Evolutionary conservation across 1,140 invertebrate genomes (phyloP), one percentile per base, ranked within the genome.

Genomic region (Temnothorax longispinosus): DNA sequence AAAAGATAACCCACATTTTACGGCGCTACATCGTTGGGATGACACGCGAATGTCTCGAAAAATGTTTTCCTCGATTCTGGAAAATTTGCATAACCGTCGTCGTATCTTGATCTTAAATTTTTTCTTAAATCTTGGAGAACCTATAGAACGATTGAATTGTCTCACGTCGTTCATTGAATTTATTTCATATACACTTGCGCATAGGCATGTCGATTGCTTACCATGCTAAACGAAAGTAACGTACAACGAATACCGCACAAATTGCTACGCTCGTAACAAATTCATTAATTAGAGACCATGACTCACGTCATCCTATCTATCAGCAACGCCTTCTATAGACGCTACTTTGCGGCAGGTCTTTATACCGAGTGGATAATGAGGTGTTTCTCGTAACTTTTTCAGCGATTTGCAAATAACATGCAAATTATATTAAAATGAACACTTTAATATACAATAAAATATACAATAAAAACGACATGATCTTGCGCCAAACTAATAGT

Each of bases 241-340:
- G 77, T 58, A 69, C 69, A 60, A 88, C 86, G 86, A 82, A 75
- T 67, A 64, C 44, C 87, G 88, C 72, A 86, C 87, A 88, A 89
- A 88, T 88, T 89, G 72, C 82, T 56, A 52, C 60, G 87, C 75
- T 86, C 75, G 85, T 76, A 78, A 85, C 72, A 52, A 85, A 80
- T 65, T 82, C 85, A 84, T 90, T 89, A 90, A 90, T 90, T 90
- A 89, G 78, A 74, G 88, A 87, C 77, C 77, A 62, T 90, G 89
- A 90, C 88, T 90, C 85, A 89, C 77, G 72, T 89, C 85, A 88
- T 88, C 81, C 54, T 64, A 41, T 65, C 76, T 85, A 80, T 80
- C 47, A 44, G 76, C 74, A 82, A 82, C 64, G 64, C 72, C 88
- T 89, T 82, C 62, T 60, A 56, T 77, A 47, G 71, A 54, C 58